phyloP scores from a whole-genome alignment of 2,888 invertebrate genomes.

The Zygogramma bicolorata region DNA sequence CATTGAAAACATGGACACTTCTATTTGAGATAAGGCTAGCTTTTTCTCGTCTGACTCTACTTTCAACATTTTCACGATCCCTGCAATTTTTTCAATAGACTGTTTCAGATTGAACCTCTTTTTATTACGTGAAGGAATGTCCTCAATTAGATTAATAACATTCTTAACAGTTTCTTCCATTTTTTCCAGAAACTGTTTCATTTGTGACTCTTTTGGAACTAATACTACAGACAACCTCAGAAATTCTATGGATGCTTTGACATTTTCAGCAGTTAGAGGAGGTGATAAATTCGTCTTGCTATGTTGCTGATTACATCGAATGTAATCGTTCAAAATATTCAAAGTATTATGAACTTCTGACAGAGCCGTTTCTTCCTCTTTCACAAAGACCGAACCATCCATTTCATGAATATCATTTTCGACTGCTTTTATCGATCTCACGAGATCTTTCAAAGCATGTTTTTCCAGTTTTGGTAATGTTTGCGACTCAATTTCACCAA shows the following conservation, averaged over 20 bases:
- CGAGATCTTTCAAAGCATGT: slow-evolving; percentile 56
- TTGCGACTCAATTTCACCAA: slow-evolving; percentile 56
- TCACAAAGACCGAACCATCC: slow-evolving; percentile 24
- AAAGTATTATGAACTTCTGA: slow-evolving; percentile 56
- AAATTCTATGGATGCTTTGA: slow-evolving; percentile 61
- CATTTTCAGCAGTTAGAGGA: slow-evolving; percentile 46
- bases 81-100: slow-evolving; percentile 34
- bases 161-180: slow-evolving; percentile 64
- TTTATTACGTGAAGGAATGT: slow-evolving; percentile 53
- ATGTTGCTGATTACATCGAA: slow-evolving; percentile 38
- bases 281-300: slow-evolving; percentile 26
- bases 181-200: slow-evolving; percentile 60
- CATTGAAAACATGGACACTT: slow-evolving; percentile 24
- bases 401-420: slow-evolving; percentile 46
- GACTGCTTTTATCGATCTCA: slow-evolving; percentile 57
- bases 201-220: slow-evolving; percentile 56
- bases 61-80: slow-evolving; percentile 33
- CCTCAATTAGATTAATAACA: slow-evolving; percentile 63
- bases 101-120: slow-evolving; percentile 43
- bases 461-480: slow-evolving; percentile 53
- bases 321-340: slow-evolving; percentile 54
- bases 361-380: slow-evolving; percentile 59
- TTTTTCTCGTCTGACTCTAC: slow-evolving; percentile 29
- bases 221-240: slow-evolving; percentile 60
- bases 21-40: slow-evolving; percentile 19